Evolutionary conservation across 2,797 vertebrate species (phyloP).

Genomic region (Lutjanus argentimaculatus): DNA sequence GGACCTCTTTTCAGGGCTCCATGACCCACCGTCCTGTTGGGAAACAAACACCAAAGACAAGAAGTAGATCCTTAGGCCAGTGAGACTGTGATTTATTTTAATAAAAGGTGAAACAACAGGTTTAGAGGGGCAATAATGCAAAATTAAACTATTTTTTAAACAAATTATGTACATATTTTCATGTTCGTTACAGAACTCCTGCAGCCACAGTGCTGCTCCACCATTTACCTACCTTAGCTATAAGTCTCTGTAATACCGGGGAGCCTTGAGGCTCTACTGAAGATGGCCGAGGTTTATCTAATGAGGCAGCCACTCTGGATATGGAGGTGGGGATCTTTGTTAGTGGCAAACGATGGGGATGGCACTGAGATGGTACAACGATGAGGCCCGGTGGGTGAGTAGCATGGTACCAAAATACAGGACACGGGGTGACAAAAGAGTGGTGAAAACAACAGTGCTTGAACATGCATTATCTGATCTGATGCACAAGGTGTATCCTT

Average conservation of each 20-base stretch:
- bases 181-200: constrained; percentile 21
- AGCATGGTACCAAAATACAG: constrained; percentile 52
- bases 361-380: constrained; percentile 84
- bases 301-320: constrained; percentile 76
- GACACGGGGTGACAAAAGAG: constrained; percentile 57
- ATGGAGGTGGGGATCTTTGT: constrained; percentile 94
- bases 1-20: constrained; percentile 95
- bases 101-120: not conserved
- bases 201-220: constrained; percentile 11
- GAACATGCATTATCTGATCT: constrained; percentile 49
- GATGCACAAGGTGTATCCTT: not conserved
- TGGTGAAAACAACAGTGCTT: constrained; percentile 45
- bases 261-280: constrained; percentile 84
- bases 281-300: constrained; percentile 84
- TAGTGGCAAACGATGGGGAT: constrained; percentile 87
- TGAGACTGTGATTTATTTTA: not conserved
- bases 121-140: not conserved
- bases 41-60: constrained; percentile 50
- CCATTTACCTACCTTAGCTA: constrained; percentile 76
- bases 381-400: constrained; percentile 52
- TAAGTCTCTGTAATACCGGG: constrained; percentile 65
- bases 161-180: not conserved
- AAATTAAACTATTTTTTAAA: not conserved
- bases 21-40: constrained; percentile 91
- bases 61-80: not conserved